Conservation (phyloP, 2,113 vertebrate species). For the Physeter macrocephalus region DNA sequence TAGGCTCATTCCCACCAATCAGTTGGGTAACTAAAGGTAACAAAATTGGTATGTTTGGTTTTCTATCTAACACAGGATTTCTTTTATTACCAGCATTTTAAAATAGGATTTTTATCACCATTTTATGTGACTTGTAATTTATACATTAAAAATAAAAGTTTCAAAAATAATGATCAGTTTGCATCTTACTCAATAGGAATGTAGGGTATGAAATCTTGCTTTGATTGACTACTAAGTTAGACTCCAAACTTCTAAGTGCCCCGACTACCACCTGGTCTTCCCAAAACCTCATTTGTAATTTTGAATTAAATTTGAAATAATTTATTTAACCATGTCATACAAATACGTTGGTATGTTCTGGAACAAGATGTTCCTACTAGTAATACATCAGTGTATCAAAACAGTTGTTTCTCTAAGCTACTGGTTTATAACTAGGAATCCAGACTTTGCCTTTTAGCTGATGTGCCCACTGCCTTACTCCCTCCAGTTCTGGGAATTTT, state of each 20-base stretch:
- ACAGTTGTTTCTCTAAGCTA: background rate
- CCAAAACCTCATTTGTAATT: background rate
- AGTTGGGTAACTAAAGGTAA: constrained; percentile 64
- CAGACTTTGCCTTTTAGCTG: background rate
- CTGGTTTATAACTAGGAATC: background rate
- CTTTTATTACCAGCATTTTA: constrained; percentile 45
- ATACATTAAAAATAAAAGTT: background rate
- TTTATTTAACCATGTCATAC: background rate
- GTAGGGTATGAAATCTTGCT: background rate
- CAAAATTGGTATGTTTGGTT: constrained; percentile 30
- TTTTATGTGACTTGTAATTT: constrained; percentile 33
- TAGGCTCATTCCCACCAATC: constrained; percentile 4
- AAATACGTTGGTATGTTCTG: background rate
- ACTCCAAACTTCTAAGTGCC: background rate
- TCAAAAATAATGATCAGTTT: constrained; percentile 30
- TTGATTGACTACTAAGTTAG: background rate
- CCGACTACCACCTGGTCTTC: background rate
- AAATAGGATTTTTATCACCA: constrained; percentile 17
- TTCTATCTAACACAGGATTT: constrained; percentile 24
- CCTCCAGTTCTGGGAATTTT: background rate
- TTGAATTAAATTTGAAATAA: background rate
- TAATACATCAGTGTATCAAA: background rate
- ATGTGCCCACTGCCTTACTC: background rate
- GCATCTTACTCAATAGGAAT: background rate
- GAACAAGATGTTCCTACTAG: background rate